Evolutionary conservation across 2,113 vertebrate species (phyloP).

Genomic region (Nymphicus hollandicus): DNA sequence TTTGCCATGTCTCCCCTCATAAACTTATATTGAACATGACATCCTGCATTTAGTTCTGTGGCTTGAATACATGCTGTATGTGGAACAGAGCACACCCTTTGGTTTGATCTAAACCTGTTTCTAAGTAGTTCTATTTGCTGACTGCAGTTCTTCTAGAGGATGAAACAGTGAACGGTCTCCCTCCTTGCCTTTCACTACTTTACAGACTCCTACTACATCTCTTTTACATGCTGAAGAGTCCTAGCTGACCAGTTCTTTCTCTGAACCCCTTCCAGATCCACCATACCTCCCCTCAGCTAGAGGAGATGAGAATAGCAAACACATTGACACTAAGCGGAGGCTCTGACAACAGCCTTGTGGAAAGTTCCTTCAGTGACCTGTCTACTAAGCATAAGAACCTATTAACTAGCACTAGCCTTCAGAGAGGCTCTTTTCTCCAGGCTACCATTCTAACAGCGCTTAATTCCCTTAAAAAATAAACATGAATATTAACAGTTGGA

Average conservation of each 20-base stretch:
- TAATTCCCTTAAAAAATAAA: constrained; percentile 26
- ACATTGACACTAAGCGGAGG: not conserved
- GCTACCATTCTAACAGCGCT: not conserved
- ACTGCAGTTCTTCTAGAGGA: not conserved
- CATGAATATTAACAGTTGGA: not conserved
- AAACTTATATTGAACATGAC: not conserved
- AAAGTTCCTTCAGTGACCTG: not conserved
- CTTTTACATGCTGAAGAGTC: not conserved
- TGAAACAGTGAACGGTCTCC: not conserved
- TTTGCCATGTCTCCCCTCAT: not conserved
- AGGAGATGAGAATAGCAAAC: not conserved
- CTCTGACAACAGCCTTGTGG: not conserved
- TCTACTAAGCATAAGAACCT: not conserved
- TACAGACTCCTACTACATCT: not conserved
- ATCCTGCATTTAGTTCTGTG: not conserved
- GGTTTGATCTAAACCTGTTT: not conserved
- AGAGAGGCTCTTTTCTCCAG: not conserved
- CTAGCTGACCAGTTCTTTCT: not conserved
- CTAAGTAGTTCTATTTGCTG: not conserved
- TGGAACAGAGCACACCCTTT: not conserved
- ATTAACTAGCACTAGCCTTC: not conserved
- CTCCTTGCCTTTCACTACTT: not conserved
- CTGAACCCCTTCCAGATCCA: not conserved
- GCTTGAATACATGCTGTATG: not conserved
- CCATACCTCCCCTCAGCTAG: not conserved